Percentiles rank a stretch among this genome's conserved stretches.
Conservation (phyloP, 1,140 invertebrate genomes). For the Bombus confusus region DNA sequence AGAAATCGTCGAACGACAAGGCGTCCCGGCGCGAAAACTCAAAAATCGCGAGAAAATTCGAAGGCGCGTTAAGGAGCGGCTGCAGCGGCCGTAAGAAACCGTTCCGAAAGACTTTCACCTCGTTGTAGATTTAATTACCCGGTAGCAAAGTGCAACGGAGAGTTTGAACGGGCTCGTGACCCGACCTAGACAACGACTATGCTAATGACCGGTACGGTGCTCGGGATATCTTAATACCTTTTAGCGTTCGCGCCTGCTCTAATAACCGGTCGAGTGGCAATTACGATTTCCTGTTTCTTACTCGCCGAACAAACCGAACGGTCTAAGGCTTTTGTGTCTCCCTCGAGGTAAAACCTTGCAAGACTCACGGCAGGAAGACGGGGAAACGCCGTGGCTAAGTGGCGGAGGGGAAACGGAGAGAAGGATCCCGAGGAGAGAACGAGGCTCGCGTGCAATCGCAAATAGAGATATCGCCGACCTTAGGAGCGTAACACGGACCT, state of each 20-base stretch:
- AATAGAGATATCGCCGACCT: constrained; percentile 71
- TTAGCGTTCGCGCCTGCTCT: background rate
- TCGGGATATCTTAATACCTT: constrained; percentile 38
- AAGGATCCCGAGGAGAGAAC: constrained; percentile 13
- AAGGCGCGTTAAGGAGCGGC: background rate
- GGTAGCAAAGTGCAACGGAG: constrained; percentile 28
- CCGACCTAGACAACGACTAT: constrained; percentile 38
- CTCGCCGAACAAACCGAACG: constrained; percentile 14
- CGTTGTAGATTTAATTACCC: constrained; percentile 38
- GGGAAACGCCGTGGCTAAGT: background rate
- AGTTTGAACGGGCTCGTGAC: constrained; percentile 26
- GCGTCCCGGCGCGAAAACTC: too few species aligned
- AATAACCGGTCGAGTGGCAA: constrained; percentile 41
- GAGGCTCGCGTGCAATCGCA: constrained; percentile 67
- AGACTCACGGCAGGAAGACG: background rate
- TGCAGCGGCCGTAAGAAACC: background rate
- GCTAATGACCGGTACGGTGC: constrained; percentile 29
- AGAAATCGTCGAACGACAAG: too few species aligned
- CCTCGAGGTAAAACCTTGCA: background rate
- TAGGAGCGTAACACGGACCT: constrained; percentile 31
- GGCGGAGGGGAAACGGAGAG: background rate
- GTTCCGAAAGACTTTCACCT: constrained; percentile 33
- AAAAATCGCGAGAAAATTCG: background rate
- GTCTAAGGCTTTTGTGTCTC: constrained; percentile 37
- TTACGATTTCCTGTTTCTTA: constrained; percentile 51